Base-by-base conservation (phyloP, 2,797 vertebrate species). In the Periparus ater region DNA sequence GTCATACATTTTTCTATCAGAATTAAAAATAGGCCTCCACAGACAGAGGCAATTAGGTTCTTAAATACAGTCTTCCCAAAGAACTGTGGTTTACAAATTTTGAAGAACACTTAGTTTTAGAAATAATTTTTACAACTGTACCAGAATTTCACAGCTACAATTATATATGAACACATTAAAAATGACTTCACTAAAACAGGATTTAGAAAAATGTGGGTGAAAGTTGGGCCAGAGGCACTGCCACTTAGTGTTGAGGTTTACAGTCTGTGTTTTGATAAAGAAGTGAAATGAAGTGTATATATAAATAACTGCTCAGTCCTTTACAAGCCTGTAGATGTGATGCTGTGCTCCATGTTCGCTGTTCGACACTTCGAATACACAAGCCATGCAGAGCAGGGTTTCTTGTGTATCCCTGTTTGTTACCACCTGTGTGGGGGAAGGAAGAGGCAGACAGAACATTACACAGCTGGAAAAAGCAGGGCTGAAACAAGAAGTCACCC, bases 261-360 rank as follows among this genome's bases (percentile, higher is more conserved):
- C 98, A 99, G 98, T 99, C 98, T 98, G 98, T 98, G 97, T 97
- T 98, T 98, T 84, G 77, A 97, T 97, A 96, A 97, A 97, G 97
- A 97, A 97, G 96, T 97, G 95, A 96, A 96, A 96, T 94, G 94
- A 97, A 97, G 96, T 93, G 96, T 91, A 91, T 91, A 96, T 98
- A 98, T 98, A 98, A 98, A 98, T 98, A 98, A 98, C 92, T 74
- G 96, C 97, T 99, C 98, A 99, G 98, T 99, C 99, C 97, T 99
- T 99, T 97, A 99, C 99, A 98, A 99, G 98, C 98, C 99, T 98
- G 98, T 99, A 99, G 98, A 99, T 99, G 85, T 99, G 99, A 98
- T 99, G 99, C 96, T 99, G 99, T 96, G 99, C 99, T 80, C 99
- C 99, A 6, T 99, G 99, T 97, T 99, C 99, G 48, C 99, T 99